Evolutionary conservation across 2,888 invertebrate species (phyloP), one percentile per base, ranked within the genome.

Genomic region (Clunio marinus): DNA sequence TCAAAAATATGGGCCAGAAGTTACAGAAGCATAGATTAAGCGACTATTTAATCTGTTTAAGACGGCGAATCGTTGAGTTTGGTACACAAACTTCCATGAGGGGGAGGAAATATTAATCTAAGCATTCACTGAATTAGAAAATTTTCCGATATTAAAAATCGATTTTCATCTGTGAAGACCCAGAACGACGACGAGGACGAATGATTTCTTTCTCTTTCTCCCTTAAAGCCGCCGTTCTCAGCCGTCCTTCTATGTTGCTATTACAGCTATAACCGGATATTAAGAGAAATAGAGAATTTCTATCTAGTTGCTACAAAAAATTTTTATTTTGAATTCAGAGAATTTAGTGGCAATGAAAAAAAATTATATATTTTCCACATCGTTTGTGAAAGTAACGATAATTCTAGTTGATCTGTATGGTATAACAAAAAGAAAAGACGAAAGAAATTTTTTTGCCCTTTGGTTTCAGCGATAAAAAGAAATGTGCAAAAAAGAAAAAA

Each of bases 301-400:
- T 51, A 51, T 17, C 20, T 22, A 22, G 7, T 51, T 51, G 51
- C 51, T 51, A n/a, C n/a, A n/a, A n/a, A n/a, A 8, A 32, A 32
- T 8, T 8, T 5, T 8, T 13, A 32, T 32, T 13, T 32, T 32
- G 35, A 32, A 32, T 8, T 32, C 5, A 32, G 7, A 13, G 24
- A 13, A 66, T 32, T 55, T 55, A 66, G 35, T 66, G 51, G 20
- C 28, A 5, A 66, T 55, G 55, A 45, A 46, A 32, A 55, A 55
- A 66, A 66, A 55, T 32, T 66, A 57, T 59, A 59, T 66, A 17
- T 55, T 66, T 63, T 66, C 66, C 66, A 66, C 51, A 55, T 66
- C 66, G 66, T 66, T 66, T 66, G 55, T 35, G n/a, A 51, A 66
- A 66, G 66, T 66, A 66, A 66, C 55, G 55, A 66, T 66, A 66